A percentile compares a stretch with the other conserved stretches of the same genome.
Conservation (phyloP, 2,797 vertebrate genomes). For the Sebastes taczanowskii region DNA sequence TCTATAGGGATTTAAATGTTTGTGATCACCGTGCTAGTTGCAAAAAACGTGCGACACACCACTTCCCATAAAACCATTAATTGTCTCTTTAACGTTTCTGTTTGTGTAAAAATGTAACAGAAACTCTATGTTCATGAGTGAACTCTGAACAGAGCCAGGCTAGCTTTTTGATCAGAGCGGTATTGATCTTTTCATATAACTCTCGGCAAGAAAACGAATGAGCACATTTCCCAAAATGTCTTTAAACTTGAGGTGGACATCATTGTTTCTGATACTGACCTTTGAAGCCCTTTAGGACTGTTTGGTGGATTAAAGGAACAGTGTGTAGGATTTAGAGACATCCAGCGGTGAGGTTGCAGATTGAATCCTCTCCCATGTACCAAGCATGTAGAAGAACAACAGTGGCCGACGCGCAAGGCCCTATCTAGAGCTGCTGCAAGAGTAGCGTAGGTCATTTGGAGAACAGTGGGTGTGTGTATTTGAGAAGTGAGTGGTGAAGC, state of each 20-base stretch:
- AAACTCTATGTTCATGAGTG: background rate
- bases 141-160: background rate
- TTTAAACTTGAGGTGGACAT: background rate
- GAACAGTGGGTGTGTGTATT: too few species aligned
- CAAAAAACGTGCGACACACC: background rate
- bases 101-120: too few species aligned
- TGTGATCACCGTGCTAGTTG: background rate
- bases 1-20: background rate
- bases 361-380: too few species aligned
- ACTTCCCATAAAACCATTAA: background rate
- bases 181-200: background rate
- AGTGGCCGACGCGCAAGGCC: too few species aligned
- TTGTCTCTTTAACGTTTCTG: background rate
- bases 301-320: background rate
- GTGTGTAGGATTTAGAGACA: too few species aligned
- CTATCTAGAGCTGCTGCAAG: too few species aligned
- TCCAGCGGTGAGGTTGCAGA: too few species aligned
- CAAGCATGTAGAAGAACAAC: fast-evolving
- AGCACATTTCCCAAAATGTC: background rate
- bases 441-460: too few species aligned
- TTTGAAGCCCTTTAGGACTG: background rate
- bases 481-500: too few species aligned
- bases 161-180: background rate
- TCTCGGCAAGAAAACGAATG: fast-evolving
- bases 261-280: background rate